These are phyloP conservation scores for Cerceris ruficornis DNA, from an alignment of 2,888 invertebrate species.

Conservation along the genomic window DNA sequence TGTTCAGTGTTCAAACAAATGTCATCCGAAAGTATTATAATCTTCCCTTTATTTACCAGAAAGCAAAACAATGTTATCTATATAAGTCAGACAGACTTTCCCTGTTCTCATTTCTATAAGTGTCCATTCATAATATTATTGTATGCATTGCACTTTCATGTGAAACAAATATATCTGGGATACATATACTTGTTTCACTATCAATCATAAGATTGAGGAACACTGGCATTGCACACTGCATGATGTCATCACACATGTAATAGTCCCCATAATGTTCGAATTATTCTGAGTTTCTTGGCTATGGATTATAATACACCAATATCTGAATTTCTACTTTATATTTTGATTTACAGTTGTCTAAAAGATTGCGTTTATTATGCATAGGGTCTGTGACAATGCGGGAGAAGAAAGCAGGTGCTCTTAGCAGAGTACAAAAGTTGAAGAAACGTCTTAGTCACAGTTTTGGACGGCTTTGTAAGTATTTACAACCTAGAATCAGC, in stretches of 20 bases:
- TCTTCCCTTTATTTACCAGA: slow-evolving; percentile 27
- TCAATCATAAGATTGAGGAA: slow-evolving; percentile 57
- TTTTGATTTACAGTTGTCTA: slow-evolving; percentile 49
- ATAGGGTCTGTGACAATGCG: slow-evolving; percentile 90
- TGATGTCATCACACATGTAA: slow-evolving; percentile 56
- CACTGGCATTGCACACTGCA: slow-evolving; percentile 51
- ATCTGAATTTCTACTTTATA: slow-evolving; percentile 34
- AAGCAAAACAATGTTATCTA: slow-evolving; percentile 38
- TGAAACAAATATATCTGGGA: slow-evolving; percentile 22
- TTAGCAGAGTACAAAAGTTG: slow-evolving; percentile 96
- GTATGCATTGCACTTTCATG: slow-evolving; percentile 25
- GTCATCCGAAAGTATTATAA: slow-evolving; percentile 15
- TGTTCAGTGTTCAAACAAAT: slow-evolving; percentile 31
- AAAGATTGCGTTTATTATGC: slow-evolving; percentile 64
- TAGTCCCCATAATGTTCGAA: slow-evolving; percentile 45
- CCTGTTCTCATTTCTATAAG: slow-evolving; percentile 5
- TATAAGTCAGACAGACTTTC: slow-evolving; percentile 19
- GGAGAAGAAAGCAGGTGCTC: slow-evolving; percentile 95
- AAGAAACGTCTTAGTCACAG: slow-evolving; percentile 97
- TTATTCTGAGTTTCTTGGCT: slow-evolving; percentile 57
- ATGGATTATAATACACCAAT: slow-evolving; percentile 28
- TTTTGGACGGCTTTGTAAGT: slow-evolving; percentile 98
- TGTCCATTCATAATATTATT: slow-evolving; percentile 29
- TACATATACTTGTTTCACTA: slow-evolving; percentile 15
- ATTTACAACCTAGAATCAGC: slow-evolving; percentile 4